Base-by-base conservation (phyloP, 2,797 vertebrate genomes). In the Threskiornis aethiopicus region DNA sequence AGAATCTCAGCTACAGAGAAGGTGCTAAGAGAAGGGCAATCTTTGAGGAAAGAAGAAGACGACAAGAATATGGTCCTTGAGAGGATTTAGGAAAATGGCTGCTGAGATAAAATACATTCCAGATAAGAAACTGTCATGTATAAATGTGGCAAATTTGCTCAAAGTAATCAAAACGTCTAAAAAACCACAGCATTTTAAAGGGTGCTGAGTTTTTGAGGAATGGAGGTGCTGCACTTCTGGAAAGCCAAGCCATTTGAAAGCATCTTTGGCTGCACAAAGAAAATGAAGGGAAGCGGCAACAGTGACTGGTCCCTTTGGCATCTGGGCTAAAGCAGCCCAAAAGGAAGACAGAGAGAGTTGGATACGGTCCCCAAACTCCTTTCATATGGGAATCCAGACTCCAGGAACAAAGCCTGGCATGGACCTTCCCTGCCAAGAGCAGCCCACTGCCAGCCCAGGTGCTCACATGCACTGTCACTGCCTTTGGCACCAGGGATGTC, bases 391-490 rank as follows among this genome's bases (percentile, higher is more conserved):
- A 97, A 95, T 91, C 62, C 83, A 86, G 76, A 55, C 54, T 90
- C 80, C 88, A 90, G 86, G 82, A 96, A 94, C 88, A 97, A 96
- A 96, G 93, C 52, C 73, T 79, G 72, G 84, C 87, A 51, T 5
- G 44, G 51, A 77, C 59, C 47, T 64, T 84, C 62, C 57, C 85
- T 92, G 95, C 95, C 95, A 96, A 94, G 64, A 93, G 93, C 73
- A 84, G 78, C 73, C 71, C 28, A 4, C 6, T 91, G 91, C 95
- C 94, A 96, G 86, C 85, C 92, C 96, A 97, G 95, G 96, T 97
- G 95, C 91, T 93, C 91, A 80, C 92, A 91, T 7, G 52, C 87
- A 33, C 87, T 84, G 61, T 85, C 92, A 79, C 84, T 96, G 92
- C 84, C 76, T 85, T 57, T 96, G 95, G 94, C 94, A 92, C 33